phyloP scores from a whole-genome alignment of 2,888 invertebrate species.

The Noctua comes region DNA sequence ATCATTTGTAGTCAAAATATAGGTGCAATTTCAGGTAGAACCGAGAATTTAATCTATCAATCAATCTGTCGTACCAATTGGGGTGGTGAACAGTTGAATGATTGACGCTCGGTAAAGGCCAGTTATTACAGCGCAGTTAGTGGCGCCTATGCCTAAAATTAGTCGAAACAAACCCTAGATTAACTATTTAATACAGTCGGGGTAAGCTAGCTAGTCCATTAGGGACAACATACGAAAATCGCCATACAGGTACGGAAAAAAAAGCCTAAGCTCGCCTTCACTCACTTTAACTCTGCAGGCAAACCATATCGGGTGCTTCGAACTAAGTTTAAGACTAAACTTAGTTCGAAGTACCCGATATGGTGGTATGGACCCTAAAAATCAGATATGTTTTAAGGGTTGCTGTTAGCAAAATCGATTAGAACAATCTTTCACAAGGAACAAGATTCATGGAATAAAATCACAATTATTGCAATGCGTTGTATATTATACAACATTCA shows the following conservation, averaged over 20 bases:
- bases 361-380: no score
- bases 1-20: background rate
- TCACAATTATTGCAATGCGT: background rate
- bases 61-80: slow-evolving; percentile 7
- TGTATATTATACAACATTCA: background rate
- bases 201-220: background rate
- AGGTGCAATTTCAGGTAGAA: background rate
- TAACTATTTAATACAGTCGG: background rate
- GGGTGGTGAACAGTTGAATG: slow-evolving; percentile 1
- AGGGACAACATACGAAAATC: background rate
- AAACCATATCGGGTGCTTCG: background rate
- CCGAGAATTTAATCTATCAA: slow-evolving; percentile 14
- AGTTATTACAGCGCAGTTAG: background rate
- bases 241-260: background rate
- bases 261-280: background rate
- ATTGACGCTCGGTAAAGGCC: background rate
- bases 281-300: background rate
- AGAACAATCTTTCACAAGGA: no score
- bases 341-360: no score
- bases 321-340: background rate
- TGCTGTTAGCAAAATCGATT: background rate
- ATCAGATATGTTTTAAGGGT: no score
- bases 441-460: background rate
- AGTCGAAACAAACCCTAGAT: background rate
- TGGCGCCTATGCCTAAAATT: background rate